A percentile compares a stretch with the other conserved stretches of the same genome.
These are phyloP conservation scores for Flexamia atlantica DNA, from an alignment of 2,888 invertebrate genomes.

Conservation along the genomic window DNA sequence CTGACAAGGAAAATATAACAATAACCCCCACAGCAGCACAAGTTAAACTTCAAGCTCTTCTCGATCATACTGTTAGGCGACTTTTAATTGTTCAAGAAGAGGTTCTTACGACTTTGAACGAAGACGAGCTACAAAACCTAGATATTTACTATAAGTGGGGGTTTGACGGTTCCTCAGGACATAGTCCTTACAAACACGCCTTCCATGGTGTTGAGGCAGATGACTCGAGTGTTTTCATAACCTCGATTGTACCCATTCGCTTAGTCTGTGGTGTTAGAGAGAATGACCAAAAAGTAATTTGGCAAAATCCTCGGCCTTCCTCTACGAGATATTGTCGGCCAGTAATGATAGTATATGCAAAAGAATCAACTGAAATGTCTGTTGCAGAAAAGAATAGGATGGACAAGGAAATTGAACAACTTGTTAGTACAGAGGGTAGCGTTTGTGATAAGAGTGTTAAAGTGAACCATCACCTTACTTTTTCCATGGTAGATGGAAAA, in stretches of 20 bases:
- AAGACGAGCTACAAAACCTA: neutral
- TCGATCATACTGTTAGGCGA: neutral
- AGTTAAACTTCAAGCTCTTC: slow-evolving; percentile 1
- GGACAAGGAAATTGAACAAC: slow-evolving; percentile 56
- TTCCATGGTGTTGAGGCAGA: neutral
- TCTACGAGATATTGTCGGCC: slow-evolving; percentile 71
- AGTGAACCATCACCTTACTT: no score
- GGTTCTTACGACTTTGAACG: neutral
- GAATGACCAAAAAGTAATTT: neutral
- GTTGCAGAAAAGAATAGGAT: slow-evolving; percentile 57
- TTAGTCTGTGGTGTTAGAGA: neutral
- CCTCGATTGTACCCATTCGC: no score
- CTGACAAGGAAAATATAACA: neutral
- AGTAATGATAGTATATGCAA: slow-evolving; percentile 70
- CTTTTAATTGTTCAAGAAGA: neutral
- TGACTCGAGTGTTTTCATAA: neutral
- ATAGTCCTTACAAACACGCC: no score
- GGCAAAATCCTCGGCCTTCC: slow-evolving; percentile 68
- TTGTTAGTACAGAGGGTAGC: no score
- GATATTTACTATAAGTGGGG: no score
- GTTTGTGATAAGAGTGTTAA: no score
- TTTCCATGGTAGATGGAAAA: slow-evolving; percentile 63
- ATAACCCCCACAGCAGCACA: neutral
- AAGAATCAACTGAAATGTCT: slow-evolving; percentile 69
- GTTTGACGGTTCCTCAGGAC: no score